Conservation (phyloP, 1,140 invertebrate genomes). For the Bombus superbus region DNA sequence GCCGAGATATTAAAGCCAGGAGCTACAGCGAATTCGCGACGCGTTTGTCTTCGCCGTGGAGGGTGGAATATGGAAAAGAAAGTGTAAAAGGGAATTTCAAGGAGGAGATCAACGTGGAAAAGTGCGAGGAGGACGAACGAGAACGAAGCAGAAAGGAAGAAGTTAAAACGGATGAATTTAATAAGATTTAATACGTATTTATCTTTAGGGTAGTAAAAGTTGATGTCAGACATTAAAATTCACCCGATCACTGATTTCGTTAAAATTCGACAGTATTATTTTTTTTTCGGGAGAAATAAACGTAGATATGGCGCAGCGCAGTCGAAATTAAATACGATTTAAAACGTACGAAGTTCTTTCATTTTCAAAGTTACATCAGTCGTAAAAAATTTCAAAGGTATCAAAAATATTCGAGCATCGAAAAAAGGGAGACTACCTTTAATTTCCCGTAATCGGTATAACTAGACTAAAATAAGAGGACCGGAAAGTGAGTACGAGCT, state of each 20-base stretch:
- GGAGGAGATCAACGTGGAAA: background rate
- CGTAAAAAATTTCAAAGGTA: background rate
- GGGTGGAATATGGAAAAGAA: background rate
- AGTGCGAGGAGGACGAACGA: too few relatives aligned
- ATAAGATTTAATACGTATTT: background rate
- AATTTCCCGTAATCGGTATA: background rate
- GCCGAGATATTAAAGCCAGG: conserved; percentile 51
- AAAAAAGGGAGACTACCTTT: background rate
- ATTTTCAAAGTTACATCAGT: background rate
- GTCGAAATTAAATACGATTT: background rate
- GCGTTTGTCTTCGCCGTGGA: conserved; percentile 15
- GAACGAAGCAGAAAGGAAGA: background rate
- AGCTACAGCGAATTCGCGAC: conserved; percentile 24
- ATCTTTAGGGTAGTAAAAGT: too few relatives aligned
- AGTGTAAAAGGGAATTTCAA: background rate
- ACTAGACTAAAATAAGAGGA: background rate
- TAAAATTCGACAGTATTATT: too few relatives aligned
- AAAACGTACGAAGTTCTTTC: background rate
- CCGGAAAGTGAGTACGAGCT: background rate
- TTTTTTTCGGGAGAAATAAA: too few relatives aligned
- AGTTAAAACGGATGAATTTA: background rate
- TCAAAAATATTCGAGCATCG: background rate
- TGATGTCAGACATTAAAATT: too few relatives aligned
- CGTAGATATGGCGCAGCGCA: too few relatives aligned
- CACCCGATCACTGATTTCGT: too few relatives aligned